A percentile compares a stretch with the other conserved stretches of the same genome.
Conservation (phyloP, 2,113 vertebrate genomes). For the Paralichthys olivaceus region DNA sequence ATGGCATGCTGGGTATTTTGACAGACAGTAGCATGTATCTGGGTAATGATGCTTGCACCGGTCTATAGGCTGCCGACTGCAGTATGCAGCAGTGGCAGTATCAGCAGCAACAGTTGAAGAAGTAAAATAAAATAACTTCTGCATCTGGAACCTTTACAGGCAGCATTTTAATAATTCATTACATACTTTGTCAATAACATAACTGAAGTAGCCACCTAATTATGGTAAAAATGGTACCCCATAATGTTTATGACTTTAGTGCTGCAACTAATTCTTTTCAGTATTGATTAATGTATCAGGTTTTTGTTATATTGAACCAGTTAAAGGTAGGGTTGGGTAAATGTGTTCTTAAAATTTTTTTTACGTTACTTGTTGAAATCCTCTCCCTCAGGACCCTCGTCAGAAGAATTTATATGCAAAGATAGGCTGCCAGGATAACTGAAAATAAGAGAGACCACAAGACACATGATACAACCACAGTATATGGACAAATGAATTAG, state of each 20-base stretch:
- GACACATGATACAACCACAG: too few relatives aligned
- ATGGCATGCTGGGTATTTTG: conserved; percentile 36
- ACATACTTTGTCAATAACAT: not conserved
- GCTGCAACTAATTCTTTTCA: not conserved
- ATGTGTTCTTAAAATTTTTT: too few relatives aligned
- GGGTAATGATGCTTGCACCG: conserved; percentile 50
- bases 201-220: not conserved
- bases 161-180: conserved; percentile 1
- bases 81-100: conserved; percentile 7
- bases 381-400: too few relatives aligned
- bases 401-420: too few relatives aligned
- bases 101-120: not conserved
- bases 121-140: not conserved
- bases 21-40: conserved; percentile 50
- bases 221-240: not conserved
- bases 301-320: not conserved
- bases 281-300: too few relatives aligned
- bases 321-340: too few relatives aligned
- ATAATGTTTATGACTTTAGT: not conserved
- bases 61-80: conserved; percentile 16
- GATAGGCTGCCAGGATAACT: too few relatives aligned
- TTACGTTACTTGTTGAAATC: too few relatives aligned
- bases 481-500: too few relatives aligned
- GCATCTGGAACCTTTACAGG: not conserved
- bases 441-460: too few relatives aligned